These are phyloP conservation scores for Mellivora capensis DNA, from an alignment of 2,113 vertebrate genomes.

Conservation along the genomic window DNA sequence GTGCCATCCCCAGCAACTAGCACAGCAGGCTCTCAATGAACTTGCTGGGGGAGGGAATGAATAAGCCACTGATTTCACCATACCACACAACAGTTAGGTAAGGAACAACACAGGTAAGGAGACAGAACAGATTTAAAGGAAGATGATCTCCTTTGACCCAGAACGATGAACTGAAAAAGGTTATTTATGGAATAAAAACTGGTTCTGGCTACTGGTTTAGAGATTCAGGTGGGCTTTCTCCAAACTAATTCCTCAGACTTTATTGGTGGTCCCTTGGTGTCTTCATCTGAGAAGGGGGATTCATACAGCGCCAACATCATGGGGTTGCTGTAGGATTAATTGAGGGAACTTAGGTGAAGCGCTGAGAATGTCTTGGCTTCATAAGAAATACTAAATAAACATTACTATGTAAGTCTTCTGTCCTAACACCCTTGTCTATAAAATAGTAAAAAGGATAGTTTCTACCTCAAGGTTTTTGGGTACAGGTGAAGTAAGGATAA, in stretches of 20 bases:
- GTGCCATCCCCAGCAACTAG: neutral
- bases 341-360: neutral
- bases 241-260: neutral
- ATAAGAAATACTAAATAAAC: neutral
- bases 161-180: neutral
- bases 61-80: neutral
- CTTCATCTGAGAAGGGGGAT: neutral
- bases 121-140: neutral
- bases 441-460: neutral
- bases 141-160: neutral
- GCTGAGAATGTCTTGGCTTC: neutral
- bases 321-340: neutral
- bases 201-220: neutral
- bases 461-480: neutral
- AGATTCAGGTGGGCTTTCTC: neutral
- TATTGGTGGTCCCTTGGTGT: neutral
- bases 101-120: neutral
- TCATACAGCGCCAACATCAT: neutral
- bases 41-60: neutral
- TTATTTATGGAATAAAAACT: neutral
- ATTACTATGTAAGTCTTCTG: neutral
- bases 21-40: neutral
- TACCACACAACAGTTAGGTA: neutral
- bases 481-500: neutral
- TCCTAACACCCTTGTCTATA: neutral